Evolutionary conservation across 2,888 invertebrate genomes (phyloP), one percentile per base, ranked within the genome.

Genomic region (Ceratothoa steindachneri): DNA sequence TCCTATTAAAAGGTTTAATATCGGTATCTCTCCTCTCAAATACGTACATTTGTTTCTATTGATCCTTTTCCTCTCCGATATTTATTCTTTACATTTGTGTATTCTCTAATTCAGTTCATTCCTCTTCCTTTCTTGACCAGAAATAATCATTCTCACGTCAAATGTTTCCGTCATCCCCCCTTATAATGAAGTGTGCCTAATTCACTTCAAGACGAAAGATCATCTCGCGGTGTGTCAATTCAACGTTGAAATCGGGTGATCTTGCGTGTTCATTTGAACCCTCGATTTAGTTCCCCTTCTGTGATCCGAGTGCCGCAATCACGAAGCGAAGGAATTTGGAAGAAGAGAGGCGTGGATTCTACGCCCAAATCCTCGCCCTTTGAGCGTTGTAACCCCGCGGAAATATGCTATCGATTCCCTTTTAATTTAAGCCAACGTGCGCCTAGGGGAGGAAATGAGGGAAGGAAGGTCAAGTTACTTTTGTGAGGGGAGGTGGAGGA

Each of bases 401-500:
- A 60, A 60, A 60, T 60, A 24, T 24, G 12, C 22, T n/a, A 60
- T 60, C 60, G 60, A 60, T 60, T 60, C 27, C 24, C 60, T 60
- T 24, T 60, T 60, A 60, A 60, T 60, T 60, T 60, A 60, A 60
- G 60, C 24, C 60, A 60, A 60, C 60, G 60, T 60, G 12, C 24
- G 27, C 60, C 60, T n/a, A 60, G 60, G 60, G 60, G 60, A 60
- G 60, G n/a, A 60, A 60, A 60, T 60, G 60, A 60, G 60, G 60
- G 60, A 60, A 60, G 60, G 60, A 60, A 60, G 60, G 60, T 60
- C 60, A 60, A 60, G 60, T 60, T 60, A 24, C 60, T 60, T 60
- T 60, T 60, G 60, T 60, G 24, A 60, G 60, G 60, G 60, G 60
- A 60, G 24, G 24, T 15, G 60, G 24, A 60, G 60, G 60, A 60